Evolutionary conservation across 2,113 vertebrate species (phyloP), one percentile per base, ranked within the genome.

Genomic region (Gallinago undulata): DNA sequence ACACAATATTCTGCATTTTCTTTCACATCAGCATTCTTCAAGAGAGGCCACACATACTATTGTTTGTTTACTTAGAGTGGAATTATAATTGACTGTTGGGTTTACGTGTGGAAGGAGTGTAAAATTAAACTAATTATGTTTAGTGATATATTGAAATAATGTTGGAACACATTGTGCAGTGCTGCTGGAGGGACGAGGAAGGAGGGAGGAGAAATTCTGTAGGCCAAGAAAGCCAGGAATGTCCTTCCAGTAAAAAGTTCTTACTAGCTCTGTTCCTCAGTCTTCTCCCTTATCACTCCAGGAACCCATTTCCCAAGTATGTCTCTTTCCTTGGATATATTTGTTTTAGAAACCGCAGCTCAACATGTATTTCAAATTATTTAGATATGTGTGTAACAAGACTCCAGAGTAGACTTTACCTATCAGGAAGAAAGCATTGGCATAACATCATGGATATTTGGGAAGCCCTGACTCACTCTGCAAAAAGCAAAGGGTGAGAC

Each of bases 101-200:
- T 90, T 97, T 94, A 70, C 43, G 28, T 59, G 43, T 95, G 66
- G 39, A 95, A 92, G 64, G 33, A 75, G 37, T 62, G 53, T 96
- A 96, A 93, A 25, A 57, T 84, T 77, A 93, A 59, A 41, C 27
- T 72, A 77, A 76, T 69, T 89, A 31, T 2, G 1, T 88, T 88
- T 89, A 90, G 43, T 56, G 62, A 68, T 87, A 73, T 51, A 93
- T 50, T 90, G 62, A 95, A 96, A 95, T 91, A 64, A 78, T 90
- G 75, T 55, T 69, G 59, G 60, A 93, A 94, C 41, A 55, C 11
- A 7, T 25, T 63, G 10, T 33, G 84, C 33, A 70, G 56, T 83
- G 51, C 41, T 86, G 60, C 19, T 53, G 11, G 31, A 67, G 18
- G 15, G 60, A 47, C 51, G 13, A 84, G 39, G 48, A 81, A 67